phyloP scores from a whole-genome alignment of 2,888 invertebrate genomes.

The Aquatica leii region DNA sequence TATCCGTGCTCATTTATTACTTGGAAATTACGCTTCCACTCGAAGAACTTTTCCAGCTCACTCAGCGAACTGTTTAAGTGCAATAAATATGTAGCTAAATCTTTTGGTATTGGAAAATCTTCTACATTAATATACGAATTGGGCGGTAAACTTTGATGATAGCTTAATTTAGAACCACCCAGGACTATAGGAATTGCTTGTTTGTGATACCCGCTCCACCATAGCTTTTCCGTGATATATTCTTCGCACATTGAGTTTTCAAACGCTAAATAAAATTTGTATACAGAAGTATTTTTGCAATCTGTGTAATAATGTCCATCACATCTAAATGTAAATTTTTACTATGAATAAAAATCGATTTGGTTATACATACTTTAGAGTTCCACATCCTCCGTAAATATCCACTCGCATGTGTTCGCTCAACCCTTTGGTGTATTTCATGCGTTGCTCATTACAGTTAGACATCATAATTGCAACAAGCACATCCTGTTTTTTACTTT shows the following conservation, averaged over 20 bases:
- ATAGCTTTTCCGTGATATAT: slow-evolving; percentile 76
- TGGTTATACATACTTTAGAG: slow-evolving; percentile 46
- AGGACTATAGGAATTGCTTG: slow-evolving; percentile 73
- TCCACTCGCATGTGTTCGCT: slow-evolving; percentile 67
- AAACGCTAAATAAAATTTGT: slow-evolving; percentile 74
- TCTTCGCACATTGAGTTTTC: slow-evolving; percentile 75
- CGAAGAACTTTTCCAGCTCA: slow-evolving; percentile 62
- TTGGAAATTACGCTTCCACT: slow-evolving; percentile 68
- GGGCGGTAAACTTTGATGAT: slow-evolving; percentile 67
- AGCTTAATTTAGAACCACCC: slow-evolving; percentile 63
- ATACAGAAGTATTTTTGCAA: slow-evolving; percentile 65
- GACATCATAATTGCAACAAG: slow-evolving; percentile 67
- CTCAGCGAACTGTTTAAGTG: slow-evolving; percentile 60
- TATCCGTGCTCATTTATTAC: slow-evolving; percentile 74
- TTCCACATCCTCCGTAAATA: slow-evolving; percentile 66
- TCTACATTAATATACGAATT: slow-evolving; percentile 69
- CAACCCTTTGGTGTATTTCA: slow-evolving; percentile 65
- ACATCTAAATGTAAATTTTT: slow-evolving; percentile 62
- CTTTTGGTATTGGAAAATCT: slow-evolving; percentile 62
- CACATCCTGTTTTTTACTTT: slow-evolving; percentile 61
- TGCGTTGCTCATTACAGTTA: slow-evolving; percentile 65
- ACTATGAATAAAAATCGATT: background rate
- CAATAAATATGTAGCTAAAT: slow-evolving; percentile 64
- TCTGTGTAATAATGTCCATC: slow-evolving; percentile 70
- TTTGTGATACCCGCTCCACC: slow-evolving; percentile 71